These are phyloP conservation scores for Oscheius sp. DNA, from an alignment of 2,888 invertebrate genomes.

Conservation along the genomic window DNA sequence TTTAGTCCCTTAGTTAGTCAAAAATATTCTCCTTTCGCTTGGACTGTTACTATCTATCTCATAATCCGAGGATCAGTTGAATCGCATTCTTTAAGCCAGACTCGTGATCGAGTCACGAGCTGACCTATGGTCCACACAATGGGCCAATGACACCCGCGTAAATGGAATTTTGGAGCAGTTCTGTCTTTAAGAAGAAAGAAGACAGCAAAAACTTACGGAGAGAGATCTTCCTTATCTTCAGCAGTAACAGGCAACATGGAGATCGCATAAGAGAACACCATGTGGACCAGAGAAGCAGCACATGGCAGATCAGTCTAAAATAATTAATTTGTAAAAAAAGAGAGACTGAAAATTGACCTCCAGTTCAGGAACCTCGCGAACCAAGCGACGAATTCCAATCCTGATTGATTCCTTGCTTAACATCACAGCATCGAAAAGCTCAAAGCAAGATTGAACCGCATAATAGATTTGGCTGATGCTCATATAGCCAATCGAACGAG, in stretches of 20 bases:
- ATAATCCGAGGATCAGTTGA: no score
- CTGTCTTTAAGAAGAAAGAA: not conserved
- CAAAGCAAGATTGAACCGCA: not conserved
- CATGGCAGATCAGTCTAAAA: slow-evolving; percentile 14
- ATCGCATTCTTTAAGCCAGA: no score
- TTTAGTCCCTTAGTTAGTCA: no score
- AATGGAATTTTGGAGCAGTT: no score
- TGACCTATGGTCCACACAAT: no score
- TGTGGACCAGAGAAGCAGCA: slow-evolving; percentile 5
- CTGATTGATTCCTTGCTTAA: not conserved
- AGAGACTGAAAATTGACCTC: not conserved
- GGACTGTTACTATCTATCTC: no score
- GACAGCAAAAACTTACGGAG: slow-evolving; percentile 12
- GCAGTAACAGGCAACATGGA: slow-evolving; percentile 1
- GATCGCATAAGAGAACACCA: slow-evolving; percentile 23
- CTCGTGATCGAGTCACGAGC: no score
- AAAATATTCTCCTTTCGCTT: no score
- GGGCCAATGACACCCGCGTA: no score
- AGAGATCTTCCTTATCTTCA: not conserved
- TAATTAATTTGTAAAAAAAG: not conserved
- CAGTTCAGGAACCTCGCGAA: not conserved
- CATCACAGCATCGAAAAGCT: slow-evolving; percentile 7
- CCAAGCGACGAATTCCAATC: slow-evolving; percentile 10
- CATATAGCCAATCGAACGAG: not conserved
- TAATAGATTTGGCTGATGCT: slow-evolving; percentile 1